Evolutionary conservation across 2,888 invertebrate species (phyloP).

Genomic region (Rhingia rostrata): DNA sequence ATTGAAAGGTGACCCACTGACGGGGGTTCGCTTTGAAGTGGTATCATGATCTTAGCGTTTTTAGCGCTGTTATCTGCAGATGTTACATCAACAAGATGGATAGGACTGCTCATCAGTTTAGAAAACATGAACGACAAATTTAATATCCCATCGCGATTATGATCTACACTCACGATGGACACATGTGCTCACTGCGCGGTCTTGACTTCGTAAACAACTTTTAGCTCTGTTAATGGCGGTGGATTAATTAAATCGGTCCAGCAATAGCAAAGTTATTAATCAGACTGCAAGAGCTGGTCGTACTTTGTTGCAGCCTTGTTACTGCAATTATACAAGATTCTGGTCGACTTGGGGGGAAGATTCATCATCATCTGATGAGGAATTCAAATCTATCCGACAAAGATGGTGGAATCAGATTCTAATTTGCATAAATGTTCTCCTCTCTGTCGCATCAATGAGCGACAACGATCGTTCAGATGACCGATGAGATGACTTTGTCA

Average conservation of each 20-base stretch:
- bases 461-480: too few relatives aligned
- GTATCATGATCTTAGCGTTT: not conserved
- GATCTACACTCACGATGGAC: conserved; percentile 27
- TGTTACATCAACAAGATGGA: conserved; percentile 3
- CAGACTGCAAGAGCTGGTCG: not conserved
- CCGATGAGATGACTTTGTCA: conserved; percentile 40
- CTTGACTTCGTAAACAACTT: not conserved
- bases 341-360: not conserved
- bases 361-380: not conserved
- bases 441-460: not conserved
- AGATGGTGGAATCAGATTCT: not conserved
- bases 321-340: conserved; percentile 6
- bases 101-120: conserved; percentile 14
- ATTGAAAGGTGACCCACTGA: not conserved
- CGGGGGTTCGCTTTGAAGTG: conserved; percentile 1
- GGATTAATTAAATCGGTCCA: conserved; percentile 44
- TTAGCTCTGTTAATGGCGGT: conserved; percentile 17
- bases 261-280: conserved; percentile 6
- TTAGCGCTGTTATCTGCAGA: not conserved
- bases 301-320: conserved; percentile 28
- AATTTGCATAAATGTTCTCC: conserved; percentile 17
- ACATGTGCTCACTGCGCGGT: not conserved
- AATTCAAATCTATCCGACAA: not conserved
- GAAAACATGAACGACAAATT: conserved; percentile 1
- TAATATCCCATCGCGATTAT: conserved; percentile 15